Base-by-base conservation (phyloP, 2,113 vertebrate genomes). In the Addax nasomaculatus region DNA sequence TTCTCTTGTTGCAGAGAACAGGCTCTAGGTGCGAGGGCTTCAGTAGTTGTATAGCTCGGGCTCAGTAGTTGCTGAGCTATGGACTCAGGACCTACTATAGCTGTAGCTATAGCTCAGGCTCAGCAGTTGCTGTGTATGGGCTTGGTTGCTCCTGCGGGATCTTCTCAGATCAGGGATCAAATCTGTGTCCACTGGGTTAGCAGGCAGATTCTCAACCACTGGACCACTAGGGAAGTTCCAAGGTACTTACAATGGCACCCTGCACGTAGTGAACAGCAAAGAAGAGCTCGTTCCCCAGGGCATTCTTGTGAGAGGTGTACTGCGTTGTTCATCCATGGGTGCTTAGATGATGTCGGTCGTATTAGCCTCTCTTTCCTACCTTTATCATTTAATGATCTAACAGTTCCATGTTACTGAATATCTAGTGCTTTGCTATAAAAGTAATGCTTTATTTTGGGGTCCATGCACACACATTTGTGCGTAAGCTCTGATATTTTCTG, bases 191-290 rank as follows among this genome's bases (percentile, higher is more conserved):
- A 25, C 36, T 76, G 39, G 21, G 36, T 76, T 6, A 43, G 70
- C 70, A 76, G 39, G 23, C 70, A 43, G 23, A 27, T 76, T 43
- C 70, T 27, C 70, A 76, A 15, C 39, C 39, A 7, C 2, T 73
- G 70, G 36, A 6, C 36, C 70, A 76, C 39, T 27, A 43, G 70
- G 23, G 23, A 43, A 43, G 23, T 76, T 27, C 70, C 70, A 27
- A 76, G 6, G 6, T 13, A 2, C 70, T 43, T 79, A 16, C 33
- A 15, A 25, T 53, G 29, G 39, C 7, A 4, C 19, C 57, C 27
- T 25, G 49, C 12, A 2, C 0, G 0, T 1, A 3, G 60, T 3
- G 30, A 58, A 27, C 10, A 7, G 64, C 21, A 3, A 1, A 11
- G 27, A 84, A 8, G 30, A 3, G 43, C 30, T n/a, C 0, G 15